Percentiles rank a stretch among this genome's conserved stretches.
phyloP scores from a whole-genome alignment of 2,888 invertebrate genomes.

The Zaprionus lineosus region DNA sequence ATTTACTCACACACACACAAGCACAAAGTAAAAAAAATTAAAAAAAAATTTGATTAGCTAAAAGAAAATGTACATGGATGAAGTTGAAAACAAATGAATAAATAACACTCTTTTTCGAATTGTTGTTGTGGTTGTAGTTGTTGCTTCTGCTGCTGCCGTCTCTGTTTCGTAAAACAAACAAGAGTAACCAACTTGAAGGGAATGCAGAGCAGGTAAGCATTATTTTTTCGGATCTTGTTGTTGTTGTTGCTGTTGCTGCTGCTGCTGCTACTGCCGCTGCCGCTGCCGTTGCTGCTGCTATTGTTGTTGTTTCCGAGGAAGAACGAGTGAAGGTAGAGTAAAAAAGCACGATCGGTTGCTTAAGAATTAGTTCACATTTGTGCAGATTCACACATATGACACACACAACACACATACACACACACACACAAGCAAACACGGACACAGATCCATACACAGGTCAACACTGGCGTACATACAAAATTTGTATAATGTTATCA shows the following conservation, averaged over 20 bases:
- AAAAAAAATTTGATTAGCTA: no score
- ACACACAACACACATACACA: neutral
- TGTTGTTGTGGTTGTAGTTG: no score
- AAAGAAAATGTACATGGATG: no score
- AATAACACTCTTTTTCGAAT: no score
- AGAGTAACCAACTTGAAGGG: conserved; percentile 1
- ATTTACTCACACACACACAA: conserved; percentile 3
- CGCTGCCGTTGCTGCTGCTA: no score
- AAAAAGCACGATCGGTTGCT: conserved; percentile 14
- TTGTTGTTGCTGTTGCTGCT: conserved; percentile 1
- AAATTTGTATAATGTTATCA: conserved; percentile 26
- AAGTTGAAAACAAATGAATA: no score
- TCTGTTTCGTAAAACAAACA: no score
- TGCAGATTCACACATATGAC: conserved; percentile 4
- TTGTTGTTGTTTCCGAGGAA: neutral
- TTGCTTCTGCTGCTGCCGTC: no score
- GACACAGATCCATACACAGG: neutral
- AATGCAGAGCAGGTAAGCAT: conserved; percentile 6
- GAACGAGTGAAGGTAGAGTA: no score
- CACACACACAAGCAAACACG: conserved; percentile 1
- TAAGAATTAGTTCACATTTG: conserved; percentile 25
- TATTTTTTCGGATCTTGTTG: no score
- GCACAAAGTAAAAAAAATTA: neutral
- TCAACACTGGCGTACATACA: no score
- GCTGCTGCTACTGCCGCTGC: conserved; percentile 2